Percentiles rank a stretch among this genome's conserved stretches.
Evolutionary conservation across 2,797 vertebrate species (phyloP).

Genomic region (Scomberomorus guttatus): DNA sequence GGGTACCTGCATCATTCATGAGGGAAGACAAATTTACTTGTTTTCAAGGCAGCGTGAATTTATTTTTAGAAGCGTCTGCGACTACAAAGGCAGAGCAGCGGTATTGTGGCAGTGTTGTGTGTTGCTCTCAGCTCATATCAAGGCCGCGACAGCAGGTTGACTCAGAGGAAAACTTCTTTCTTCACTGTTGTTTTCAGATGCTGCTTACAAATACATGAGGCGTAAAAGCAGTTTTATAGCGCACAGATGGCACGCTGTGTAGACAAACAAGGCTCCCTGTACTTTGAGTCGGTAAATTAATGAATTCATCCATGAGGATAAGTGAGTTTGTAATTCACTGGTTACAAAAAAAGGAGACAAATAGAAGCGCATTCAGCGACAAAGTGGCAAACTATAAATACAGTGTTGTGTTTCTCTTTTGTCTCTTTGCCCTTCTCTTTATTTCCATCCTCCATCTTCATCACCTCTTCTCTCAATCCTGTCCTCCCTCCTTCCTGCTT

Average conservation of each 20-base stretch:
- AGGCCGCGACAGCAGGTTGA: slow-evolving; percentile 27
- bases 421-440: no score
- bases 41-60: slow-evolving; percentile 29
- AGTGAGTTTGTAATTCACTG: not conserved
- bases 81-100: slow-evolving; percentile 26
- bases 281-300: not conserved
- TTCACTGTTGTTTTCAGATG: slow-evolving; percentile 35
- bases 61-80: slow-evolving; percentile 48
- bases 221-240: not conserved
- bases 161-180: slow-evolving; percentile 35
- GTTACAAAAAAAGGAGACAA: not conserved
- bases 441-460: not conserved
- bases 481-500: slow-evolving; percentile 85
- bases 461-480: not conserved
- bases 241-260: not conserved
- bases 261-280: not conserved
- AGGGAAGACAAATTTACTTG: not conserved
- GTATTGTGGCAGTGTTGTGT: slow-evolving; percentile 2
- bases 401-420: not conserved
- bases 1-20: slow-evolving; percentile 30
- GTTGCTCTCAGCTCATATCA: slow-evolving; percentile 28
- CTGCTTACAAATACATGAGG: slow-evolving; percentile 17
- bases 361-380: no score
- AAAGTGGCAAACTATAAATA: not conserved
- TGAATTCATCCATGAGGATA: not conserved